These are phyloP conservation scores for Coelopa pilipes DNA, from an alignment of 2,888 invertebrate species.

Conservation along the genomic window DNA sequence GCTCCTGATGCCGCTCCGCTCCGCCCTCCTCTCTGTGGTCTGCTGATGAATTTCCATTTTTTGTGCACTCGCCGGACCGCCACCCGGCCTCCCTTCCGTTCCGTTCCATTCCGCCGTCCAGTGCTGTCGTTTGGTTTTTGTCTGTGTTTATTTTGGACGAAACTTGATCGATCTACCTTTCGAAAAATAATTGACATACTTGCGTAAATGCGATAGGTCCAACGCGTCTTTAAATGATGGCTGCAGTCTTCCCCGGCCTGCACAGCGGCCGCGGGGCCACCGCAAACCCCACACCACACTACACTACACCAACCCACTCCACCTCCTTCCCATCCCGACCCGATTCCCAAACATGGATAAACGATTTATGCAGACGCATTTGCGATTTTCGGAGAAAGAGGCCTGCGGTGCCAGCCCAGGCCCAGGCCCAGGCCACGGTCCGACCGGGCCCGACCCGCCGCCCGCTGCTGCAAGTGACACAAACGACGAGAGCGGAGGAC, in stretches of 20 bases:
- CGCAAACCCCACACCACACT: too few species aligned
- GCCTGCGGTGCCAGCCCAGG: neutral
- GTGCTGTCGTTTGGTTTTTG: constrained; percentile 3
- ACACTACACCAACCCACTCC: too few species aligned
- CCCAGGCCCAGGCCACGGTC: too few species aligned
- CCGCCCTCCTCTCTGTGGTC: neutral
- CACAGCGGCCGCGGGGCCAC: too few species aligned
- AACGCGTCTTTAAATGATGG: constrained; percentile 16
- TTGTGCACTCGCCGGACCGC: too few species aligned
- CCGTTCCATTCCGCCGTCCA: neutral
- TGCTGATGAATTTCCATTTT: neutral
- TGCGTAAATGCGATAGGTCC: constrained; percentile 29
- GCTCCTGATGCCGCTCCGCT: neutral
- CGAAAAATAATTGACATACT: constrained; percentile 34
- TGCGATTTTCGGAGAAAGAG: constrained; percentile 15
- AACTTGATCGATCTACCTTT: constrained; percentile 31
- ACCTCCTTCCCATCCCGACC: too few species aligned
- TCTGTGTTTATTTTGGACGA: neutral
- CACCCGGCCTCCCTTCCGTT: neutral
- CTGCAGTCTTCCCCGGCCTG: too few species aligned
- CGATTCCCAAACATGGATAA: constrained; percentile 24
- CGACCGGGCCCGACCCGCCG: too few species aligned
- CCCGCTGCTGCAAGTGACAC: too few species aligned
- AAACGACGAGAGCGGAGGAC: too few species aligned
- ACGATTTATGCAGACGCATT: constrained; percentile 27